These are phyloP conservation scores for Solenodon paradoxus DNA, from an alignment of 2,113 vertebrate species.

Conservation along the genomic window DNA sequence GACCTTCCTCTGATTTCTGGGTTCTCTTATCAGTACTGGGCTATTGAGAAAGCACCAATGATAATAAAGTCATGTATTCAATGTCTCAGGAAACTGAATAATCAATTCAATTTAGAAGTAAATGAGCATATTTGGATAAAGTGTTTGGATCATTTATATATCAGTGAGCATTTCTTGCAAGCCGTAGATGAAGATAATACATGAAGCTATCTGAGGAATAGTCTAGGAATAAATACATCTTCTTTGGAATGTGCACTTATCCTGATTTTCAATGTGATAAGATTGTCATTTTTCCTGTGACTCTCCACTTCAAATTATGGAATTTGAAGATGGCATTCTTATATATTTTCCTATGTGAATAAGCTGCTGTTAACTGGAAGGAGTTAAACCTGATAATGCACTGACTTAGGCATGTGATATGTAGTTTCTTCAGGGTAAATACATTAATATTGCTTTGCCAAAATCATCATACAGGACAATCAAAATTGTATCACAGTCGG, in stretches of 20 bases:
- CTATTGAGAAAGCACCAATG: not conserved
- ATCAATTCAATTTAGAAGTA: not conserved
- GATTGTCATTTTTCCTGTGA: not conserved
- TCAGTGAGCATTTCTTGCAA: not conserved
- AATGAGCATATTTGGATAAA: not conserved
- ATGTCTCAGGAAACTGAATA: not conserved
- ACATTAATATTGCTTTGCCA: slow-evolving; percentile 39
- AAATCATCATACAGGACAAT: slow-evolving; percentile 9
- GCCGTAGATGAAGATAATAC: not conserved
- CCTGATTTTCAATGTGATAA: not conserved
- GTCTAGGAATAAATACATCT: not conserved
- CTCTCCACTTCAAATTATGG: not conserved
- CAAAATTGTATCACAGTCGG: slow-evolving; percentile 41
- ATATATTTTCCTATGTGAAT: slow-evolving; percentile 2
- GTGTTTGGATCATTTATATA: not conserved
- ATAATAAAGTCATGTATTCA: not conserved
- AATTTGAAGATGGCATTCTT: not conserved
- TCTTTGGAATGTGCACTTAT: not conserved
- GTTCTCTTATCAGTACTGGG: not conserved
- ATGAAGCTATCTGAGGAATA: not conserved
- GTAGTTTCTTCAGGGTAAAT: slow-evolving; percentile 34
- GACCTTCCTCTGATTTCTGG: not conserved
- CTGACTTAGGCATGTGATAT: slow-evolving; percentile 1
- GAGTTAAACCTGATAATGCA: slow-evolving; percentile 41
- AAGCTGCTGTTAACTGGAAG: not conserved